These are phyloP conservation scores for Burhinus oedicnemus DNA, from an alignment of 2,113 vertebrate species.

Conservation along the genomic window DNA sequence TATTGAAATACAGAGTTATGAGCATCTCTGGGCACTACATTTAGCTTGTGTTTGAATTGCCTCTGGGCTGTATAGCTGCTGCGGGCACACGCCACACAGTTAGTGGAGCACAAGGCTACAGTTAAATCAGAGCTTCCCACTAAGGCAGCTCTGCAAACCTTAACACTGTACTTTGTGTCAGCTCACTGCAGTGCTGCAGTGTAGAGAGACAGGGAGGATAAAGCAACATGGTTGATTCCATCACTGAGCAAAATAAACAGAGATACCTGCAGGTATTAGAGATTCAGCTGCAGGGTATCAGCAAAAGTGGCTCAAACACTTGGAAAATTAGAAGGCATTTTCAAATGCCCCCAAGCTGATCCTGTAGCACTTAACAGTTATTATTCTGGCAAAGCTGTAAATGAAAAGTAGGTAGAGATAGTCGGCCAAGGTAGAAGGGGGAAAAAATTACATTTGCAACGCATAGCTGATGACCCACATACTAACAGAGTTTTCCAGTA, in stretches of 20 bases:
- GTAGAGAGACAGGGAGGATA: neutral
- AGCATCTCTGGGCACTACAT: neutral
- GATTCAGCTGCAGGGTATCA: neutral
- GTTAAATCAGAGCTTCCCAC: neutral
- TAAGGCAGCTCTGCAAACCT: slow-evolving; percentile 24
- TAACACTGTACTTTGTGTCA: neutral
- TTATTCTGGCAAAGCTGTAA: neutral
- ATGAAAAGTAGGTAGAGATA: neutral
- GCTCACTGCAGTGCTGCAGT: neutral
- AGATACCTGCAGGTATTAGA: neutral
- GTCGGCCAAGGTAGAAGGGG: neutral
- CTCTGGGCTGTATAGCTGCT: slow-evolving; percentile 4
- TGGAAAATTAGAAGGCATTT: neutral
- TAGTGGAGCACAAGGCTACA: neutral
- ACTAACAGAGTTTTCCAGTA: neutral
- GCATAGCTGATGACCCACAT: neutral
- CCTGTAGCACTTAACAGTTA: neutral
- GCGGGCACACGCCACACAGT: neutral
- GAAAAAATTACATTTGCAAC: neutral
- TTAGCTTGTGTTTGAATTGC: neutral
- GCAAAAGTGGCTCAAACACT: neutral
- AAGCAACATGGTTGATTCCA: neutral
- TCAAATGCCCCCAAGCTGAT: neutral
- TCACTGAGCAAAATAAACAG: neutral
- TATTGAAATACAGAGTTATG: neutral